phyloP scores from a whole-genome alignment of 2,797 vertebrate genomes.

The Botia kubotai region DNA sequence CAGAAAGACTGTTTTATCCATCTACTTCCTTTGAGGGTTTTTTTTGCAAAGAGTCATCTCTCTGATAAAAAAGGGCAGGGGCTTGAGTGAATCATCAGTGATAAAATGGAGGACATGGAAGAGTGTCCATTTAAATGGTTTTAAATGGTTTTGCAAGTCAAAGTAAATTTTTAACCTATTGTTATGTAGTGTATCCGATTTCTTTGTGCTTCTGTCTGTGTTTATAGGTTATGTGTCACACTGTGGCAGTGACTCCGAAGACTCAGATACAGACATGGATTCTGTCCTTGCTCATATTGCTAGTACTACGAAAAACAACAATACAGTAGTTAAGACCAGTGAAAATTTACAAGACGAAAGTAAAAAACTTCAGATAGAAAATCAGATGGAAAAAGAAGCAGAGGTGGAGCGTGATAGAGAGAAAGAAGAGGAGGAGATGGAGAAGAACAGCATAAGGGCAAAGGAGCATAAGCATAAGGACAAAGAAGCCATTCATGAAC shows the following conservation, averaged over 20 bases:
- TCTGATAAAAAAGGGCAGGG: no score
- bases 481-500: constrained; percentile 14
- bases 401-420: constrained; percentile 61
- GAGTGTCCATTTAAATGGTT: no score
- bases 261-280: constrained; percentile 84
- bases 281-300: constrained; percentile 61
- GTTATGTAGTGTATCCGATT: no score
- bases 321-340: constrained; percentile 63
- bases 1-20: no score
- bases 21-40: no score
- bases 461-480: no score
- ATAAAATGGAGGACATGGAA: no score
- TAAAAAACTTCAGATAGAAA: constrained; percentile 46
- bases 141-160: no score
- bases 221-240: constrained; percentile 90
- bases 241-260: constrained; percentile 90
- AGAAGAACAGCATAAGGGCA: constrained; percentile 29
- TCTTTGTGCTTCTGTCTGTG: constrained; percentile 18
- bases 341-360: constrained; percentile 56
- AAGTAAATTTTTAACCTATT: no score
- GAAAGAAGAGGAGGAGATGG: constrained; percentile 51
- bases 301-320: constrained; percentile 54
- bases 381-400: constrained; percentile 48
- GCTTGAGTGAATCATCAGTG: no score
- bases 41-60: no score